Conservation (phyloP, 2,113 vertebrate genomes). For the Sorex araneus region DNA sequence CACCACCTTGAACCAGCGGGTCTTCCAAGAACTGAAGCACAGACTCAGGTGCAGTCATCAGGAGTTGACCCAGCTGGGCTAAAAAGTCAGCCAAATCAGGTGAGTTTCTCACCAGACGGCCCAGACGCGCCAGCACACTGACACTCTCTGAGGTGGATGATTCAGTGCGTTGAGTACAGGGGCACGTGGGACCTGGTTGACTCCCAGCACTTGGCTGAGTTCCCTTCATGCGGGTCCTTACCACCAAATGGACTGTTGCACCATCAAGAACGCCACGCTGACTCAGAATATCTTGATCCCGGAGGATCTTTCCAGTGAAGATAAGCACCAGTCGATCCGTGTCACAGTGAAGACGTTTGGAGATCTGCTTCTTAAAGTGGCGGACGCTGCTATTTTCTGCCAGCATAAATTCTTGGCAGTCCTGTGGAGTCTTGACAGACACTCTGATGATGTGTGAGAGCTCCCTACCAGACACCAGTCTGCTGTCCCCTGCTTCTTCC, state of each 20-base stretch:
- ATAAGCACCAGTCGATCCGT: slow-evolving; percentile 75
- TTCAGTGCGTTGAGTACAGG: neutral
- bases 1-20: slow-evolving; percentile 75
- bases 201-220: neutral
- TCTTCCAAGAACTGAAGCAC: slow-evolving; percentile 78
- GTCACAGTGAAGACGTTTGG: slow-evolving; percentile 71
- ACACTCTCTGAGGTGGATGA: neutral
- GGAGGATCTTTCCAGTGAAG: slow-evolving; percentile 81
- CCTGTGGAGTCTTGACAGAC: slow-evolving; percentile 77
- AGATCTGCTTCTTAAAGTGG: slow-evolving; percentile 81
- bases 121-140: neutral
- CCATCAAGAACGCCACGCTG: slow-evolving; percentile 77
- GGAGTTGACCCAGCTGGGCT: slow-evolving; percentile 67
- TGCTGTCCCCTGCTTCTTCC: slow-evolving; percentile 79
- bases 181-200: neutral
- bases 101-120: neutral
- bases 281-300: slow-evolving; percentile 79
- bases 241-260: slow-evolving; percentile 74
- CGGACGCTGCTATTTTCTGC: slow-evolving; percentile 77
- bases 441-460: slow-evolving; percentile 70
- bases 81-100: slow-evolving; percentile 65
- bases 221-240: slow-evolving; percentile 62
- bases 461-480: slow-evolving; percentile 69
- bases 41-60: slow-evolving; percentile 47
- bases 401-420: slow-evolving; percentile 81